These are phyloP conservation scores for Drosophila bunnanda DNA, from an alignment of 2,888 invertebrate genomes.

Conservation along the genomic window DNA sequence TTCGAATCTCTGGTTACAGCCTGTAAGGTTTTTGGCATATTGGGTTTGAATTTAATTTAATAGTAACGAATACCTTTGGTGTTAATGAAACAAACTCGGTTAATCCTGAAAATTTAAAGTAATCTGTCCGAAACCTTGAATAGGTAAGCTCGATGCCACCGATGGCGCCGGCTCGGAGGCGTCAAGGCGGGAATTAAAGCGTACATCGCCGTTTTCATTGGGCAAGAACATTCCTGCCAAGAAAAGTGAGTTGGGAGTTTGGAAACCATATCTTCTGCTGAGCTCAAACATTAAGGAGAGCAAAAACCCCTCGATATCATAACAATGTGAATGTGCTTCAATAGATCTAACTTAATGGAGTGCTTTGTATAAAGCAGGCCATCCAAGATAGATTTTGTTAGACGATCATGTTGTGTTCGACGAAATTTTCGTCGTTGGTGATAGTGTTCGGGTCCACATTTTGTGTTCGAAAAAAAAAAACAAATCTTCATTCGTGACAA, in stretches of 20 bases:
- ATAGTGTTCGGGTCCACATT: no score
- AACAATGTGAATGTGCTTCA: background rate
- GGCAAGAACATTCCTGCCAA: no score
- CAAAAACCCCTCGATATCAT: background rate
- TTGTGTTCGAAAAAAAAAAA: no score
- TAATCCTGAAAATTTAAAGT: background rate
- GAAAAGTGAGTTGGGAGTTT: conserved; percentile 6
- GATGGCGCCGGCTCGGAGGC: background rate
- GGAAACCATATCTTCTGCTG: background rate
- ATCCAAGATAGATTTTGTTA: no score
- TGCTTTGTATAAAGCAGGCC: background rate
- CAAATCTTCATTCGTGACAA: no score
- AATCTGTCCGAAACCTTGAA: conserved; percentile 3
- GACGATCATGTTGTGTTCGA: no score
- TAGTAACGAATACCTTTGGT: background rate
- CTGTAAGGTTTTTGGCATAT: background rate
- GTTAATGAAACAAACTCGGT: background rate
- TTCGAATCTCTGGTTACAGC: background rate
- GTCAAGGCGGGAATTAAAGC: background rate
- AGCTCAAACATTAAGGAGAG: background rate
- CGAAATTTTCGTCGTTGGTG: no score
- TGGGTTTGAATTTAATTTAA: background rate
- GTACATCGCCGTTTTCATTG: background rate
- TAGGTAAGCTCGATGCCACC: background rate
- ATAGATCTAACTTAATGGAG: background rate